Percentiles rank a stretch among this genome's conserved stretches.
Evolutionary conservation across 2,888 invertebrate genomes (phyloP).

Genomic region (Agonopterix heracliana): DNA sequence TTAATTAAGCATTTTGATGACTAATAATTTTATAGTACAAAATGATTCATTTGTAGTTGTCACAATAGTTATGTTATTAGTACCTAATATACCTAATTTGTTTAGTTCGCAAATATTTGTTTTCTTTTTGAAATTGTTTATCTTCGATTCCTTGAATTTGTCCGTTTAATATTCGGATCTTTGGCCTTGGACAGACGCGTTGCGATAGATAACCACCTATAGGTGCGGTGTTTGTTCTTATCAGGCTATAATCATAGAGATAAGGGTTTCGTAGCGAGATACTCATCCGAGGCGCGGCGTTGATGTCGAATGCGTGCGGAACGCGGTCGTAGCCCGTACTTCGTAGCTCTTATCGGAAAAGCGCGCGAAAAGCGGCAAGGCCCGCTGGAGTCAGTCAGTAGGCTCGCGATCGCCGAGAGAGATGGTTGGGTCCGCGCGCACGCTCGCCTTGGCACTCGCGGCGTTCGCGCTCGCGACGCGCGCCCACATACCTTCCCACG

Average conservation of each 20-base stretch:
- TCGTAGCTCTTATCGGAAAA: constrained; percentile 65
- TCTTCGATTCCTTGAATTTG: background rate
- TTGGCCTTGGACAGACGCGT: constrained; percentile 4
- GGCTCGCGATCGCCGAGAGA: constrained; percentile 62
- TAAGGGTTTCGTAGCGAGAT: constrained; percentile 32
- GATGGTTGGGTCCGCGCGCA: constrained; percentile 57
- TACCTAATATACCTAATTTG: constrained; percentile 41
- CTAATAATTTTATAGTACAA: constrained; percentile 45
- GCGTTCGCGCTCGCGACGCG: constrained; percentile 55
- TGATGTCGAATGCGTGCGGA: constrained; percentile 44
- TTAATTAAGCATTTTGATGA: constrained; percentile 4
- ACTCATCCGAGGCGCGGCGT: constrained; percentile 29
- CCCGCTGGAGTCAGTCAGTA: constrained; percentile 45
- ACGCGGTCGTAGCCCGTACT: constrained; percentile 21
- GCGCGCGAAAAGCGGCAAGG: constrained; percentile 62
- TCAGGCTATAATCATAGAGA: constrained; percentile 52
- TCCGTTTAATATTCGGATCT: constrained; percentile 3
- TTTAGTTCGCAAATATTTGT: constrained; percentile 40
- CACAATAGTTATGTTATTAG: constrained; percentile 42
- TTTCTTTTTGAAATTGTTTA: constrained; percentile 31
- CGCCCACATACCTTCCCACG: constrained; percentile 63
- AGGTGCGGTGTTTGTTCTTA: constrained; percentile 28
- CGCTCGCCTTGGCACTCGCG: constrained; percentile 47
- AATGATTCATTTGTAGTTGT: constrained; percentile 39
- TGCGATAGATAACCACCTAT: background rate